phyloP scores from a whole-genome alignment of 2,888 invertebrate genomes.

The Macaria liturata region DNA sequence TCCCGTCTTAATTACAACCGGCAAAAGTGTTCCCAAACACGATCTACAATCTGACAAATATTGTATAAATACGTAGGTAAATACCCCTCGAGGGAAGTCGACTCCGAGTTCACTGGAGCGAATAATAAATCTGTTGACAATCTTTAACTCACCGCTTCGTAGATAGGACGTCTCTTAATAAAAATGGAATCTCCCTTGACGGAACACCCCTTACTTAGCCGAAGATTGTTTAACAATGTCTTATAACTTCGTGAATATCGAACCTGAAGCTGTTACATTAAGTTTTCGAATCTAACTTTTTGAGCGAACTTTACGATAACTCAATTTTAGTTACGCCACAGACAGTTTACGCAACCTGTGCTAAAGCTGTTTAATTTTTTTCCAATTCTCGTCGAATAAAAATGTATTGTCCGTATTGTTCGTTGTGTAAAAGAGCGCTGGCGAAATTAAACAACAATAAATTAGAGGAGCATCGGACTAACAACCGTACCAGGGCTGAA shows the following conservation, averaged over 20 bases:
- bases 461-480: conserved; percentile 10
- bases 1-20: conserved; percentile 37
- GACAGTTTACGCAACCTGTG: background rate
- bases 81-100: conserved; percentile 55
- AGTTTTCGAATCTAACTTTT: conserved; percentile 38
- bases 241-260: conserved; percentile 37
- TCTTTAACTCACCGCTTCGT: conserved; percentile 74
- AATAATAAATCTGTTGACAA: conserved; percentile 82
- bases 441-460: conserved; percentile 17
- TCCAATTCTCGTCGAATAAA: too few species aligned
- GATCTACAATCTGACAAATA: conserved; percentile 37
- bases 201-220: conserved; percentile 46
- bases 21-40: conserved; percentile 39
- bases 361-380: background rate
- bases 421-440: background rate
- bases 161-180: conserved; percentile 52
- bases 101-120: conserved; percentile 71
- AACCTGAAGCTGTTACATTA: conserved; percentile 28
- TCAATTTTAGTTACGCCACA: conserved; percentile 16
- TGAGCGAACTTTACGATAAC: conserved; percentile 20
- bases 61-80: conserved; percentile 53
- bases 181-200: conserved; percentile 53
- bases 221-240: conserved; percentile 38
- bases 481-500: conserved; percentile 40
- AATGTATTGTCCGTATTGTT: too few species aligned